Base-by-base conservation (phyloP, 1,140 invertebrate genomes). In the Bombus sibiricus region DNA sequence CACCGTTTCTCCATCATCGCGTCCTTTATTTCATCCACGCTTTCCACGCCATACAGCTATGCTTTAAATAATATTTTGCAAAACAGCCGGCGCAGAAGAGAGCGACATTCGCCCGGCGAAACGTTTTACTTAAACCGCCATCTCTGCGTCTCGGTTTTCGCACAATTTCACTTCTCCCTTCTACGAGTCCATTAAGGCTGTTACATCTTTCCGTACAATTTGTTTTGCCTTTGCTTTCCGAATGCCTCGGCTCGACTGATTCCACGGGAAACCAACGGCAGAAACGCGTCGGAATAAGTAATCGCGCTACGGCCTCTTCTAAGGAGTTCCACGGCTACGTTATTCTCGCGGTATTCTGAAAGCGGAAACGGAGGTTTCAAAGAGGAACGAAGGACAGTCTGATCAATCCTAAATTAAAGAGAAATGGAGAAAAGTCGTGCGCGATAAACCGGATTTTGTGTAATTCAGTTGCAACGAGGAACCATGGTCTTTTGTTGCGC, bases 151-250 rank as follows among this genome's bases (percentile, higher is more conserved):
- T 43, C 79, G 73, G 73, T 86, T 66, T 71, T 78, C 80, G 66
- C 69, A 43, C 80, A 90, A 90, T 84, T 90, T 76, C 86, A 62
- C 71, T 82, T 28, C 69, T 57, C 57, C 83, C 80, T 78, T 81
- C 71, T n/a, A 3, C 79, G 82, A 89, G 69, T 82, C 88, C 88
- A 90, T 90, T 90, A 90, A 90, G 75, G 83, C 81, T 78, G 88
- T 87, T 87, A 81, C 88, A 89, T 89, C 88, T 87, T 90, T 90
- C 88, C 88, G 83, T 90, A 87, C 88, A 90, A 90, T 90, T 90
- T 90, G 89, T 90, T 89, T 90, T 89, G 73, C 47, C 80, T 72
- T 72, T 69, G 41, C 87, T 73, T 81, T 86, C 71, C 76, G 76
- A 88, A 86, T 81, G 68, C 72, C 47, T 53, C 64, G 59, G 34